phyloP scores from a whole-genome alignment of 2,113 vertebrate species.

The Paraplagusia blochii region DNA sequence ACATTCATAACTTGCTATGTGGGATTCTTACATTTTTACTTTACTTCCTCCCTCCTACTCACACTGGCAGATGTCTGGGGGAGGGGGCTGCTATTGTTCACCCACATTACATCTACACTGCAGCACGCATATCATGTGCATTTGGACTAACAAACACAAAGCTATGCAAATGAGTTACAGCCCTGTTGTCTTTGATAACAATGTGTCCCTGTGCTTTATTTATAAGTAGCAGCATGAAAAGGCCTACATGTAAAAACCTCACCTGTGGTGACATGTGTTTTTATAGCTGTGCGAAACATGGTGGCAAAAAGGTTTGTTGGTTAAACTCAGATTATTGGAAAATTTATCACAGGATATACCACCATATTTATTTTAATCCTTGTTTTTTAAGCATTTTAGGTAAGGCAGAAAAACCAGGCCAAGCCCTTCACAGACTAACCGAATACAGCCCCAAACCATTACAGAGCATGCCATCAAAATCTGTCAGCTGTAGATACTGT shows the following conservation, averaged over 20 bases:
- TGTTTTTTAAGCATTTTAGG: too few relatives aligned
- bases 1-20: conserved; percentile 51
- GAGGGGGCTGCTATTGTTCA: conserved; percentile 59
- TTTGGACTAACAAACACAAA: conserved; percentile 1
- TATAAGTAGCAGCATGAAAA: conserved; percentile 22
- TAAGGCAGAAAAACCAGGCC: too few relatives aligned
- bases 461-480: too few relatives aligned
- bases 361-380: too few relatives aligned
- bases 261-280: neutral
- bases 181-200: conserved; percentile 16
- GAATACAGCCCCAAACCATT: too few relatives aligned
- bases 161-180: conserved; percentile 23
- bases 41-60: conserved; percentile 55
- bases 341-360: neutral
- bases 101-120: conserved; percentile 35
- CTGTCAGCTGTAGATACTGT: too few relatives aligned
- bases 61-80: conserved; percentile 49
- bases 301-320: too few relatives aligned
- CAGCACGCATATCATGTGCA: conserved; percentile 2
- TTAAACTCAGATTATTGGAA: too few relatives aligned
- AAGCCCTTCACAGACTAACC: too few relatives aligned
- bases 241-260: conserved; percentile 10
- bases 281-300: too few relatives aligned
- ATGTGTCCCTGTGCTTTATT: conserved; percentile 17
- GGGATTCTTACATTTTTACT: conserved; percentile 43